Percentiles rank a stretch among this genome's conserved stretches.
Evolutionary conservation across 2,113 vertebrate species (phyloP).

Genomic region (Clupea harengus): DNA sequence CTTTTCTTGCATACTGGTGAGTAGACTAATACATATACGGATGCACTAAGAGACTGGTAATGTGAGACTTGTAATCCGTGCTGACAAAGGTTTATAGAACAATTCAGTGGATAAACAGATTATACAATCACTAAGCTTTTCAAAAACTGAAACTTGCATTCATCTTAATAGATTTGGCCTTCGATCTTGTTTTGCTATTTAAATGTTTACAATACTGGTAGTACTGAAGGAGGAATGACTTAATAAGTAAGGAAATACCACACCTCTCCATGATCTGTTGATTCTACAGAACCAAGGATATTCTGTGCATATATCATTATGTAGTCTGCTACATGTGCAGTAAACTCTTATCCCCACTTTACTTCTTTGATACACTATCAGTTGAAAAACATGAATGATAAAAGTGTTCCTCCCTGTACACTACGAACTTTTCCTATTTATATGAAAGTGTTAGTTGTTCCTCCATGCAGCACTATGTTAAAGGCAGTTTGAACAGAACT

Average conservation of each 20-base stretch:
- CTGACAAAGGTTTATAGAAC: not conserved
- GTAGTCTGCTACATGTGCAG: no score
- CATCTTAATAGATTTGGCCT: not conserved
- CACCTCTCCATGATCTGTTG: not conserved
- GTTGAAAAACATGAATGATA: not conserved
- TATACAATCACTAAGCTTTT: not conserved
- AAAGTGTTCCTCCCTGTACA: no score
- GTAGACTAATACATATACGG: not conserved
- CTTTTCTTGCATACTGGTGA: not conserved
- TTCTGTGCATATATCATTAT: not conserved
- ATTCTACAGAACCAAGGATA: not conserved
- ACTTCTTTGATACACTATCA: not conserved
- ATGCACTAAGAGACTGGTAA: not conserved
- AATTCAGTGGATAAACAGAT: not conserved
- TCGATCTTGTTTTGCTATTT: not conserved
- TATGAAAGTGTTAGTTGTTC: not conserved
- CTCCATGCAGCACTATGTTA: not conserved
- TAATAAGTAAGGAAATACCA: not conserved
- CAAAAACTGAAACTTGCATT: no score
- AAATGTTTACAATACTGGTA: no score
- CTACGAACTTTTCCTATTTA: not conserved
- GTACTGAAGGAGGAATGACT: no score
- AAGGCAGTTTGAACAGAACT: not conserved
- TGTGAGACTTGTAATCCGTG: not conserved
- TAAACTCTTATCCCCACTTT: not conserved